These are phyloP conservation scores for Papilio protenor DNA, from an alignment of 2,888 invertebrate species.

Conservation along the genomic window DNA sequence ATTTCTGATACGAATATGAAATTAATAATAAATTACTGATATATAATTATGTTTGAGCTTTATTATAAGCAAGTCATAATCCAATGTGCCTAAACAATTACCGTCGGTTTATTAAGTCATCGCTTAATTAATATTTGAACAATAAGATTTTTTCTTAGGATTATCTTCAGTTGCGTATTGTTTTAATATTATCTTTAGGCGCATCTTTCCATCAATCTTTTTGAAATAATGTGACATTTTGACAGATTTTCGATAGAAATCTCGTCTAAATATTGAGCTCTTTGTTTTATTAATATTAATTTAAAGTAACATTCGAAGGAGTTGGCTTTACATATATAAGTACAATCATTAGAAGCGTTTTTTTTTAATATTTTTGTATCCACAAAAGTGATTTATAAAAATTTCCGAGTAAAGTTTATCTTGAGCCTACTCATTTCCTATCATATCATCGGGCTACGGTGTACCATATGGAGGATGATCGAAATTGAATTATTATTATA, in stretches of 20 bases:
- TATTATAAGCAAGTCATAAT: neutral
- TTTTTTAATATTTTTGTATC: neutral
- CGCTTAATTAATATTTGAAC: neutral
- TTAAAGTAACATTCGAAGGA: too few relatives aligned
- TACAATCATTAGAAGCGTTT: neutral
- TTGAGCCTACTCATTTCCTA: conserved; percentile 5
- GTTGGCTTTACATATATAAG: too few relatives aligned
- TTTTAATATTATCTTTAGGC: neutral
- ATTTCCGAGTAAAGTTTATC: conserved; percentile 12
- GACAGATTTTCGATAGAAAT: neutral
- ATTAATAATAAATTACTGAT: neutral
- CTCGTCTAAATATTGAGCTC: neutral
- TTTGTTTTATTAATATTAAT: neutral
- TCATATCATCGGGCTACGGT: conserved; percentile 39
- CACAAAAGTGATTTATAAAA: neutral
- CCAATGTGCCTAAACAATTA: neutral
- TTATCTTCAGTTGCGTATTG: neutral
- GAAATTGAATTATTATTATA: conserved; percentile 75
- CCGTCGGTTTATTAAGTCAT: neutral
- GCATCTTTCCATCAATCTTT: neutral
- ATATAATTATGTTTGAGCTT: neutral
- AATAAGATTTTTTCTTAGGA: neutral
- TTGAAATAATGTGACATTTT: neutral
- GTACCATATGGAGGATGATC: conserved; percentile 50
- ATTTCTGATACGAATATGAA: neutral